phyloP scores from a whole-genome alignment of 2,888 invertebrate genomes.

The Chaitophorus viminalis region DNA sequence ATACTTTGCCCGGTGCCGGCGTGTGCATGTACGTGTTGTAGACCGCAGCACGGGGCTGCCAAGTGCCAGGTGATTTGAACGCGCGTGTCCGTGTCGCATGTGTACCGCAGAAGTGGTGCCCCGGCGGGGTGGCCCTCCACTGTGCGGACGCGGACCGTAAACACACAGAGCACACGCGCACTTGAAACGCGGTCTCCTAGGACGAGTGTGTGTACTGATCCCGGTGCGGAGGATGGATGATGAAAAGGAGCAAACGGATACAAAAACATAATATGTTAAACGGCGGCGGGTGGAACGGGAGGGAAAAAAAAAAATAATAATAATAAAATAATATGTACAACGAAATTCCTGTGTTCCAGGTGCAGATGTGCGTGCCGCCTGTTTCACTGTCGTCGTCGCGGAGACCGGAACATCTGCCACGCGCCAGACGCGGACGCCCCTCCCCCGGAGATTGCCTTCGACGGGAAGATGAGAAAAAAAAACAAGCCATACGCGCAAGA shows the following conservation, averaged over 20 bases:
- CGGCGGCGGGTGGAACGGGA: too few species aligned
- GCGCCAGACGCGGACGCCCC: slow-evolving; percentile 48
- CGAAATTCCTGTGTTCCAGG: slow-evolving; percentile 55
- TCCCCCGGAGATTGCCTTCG: neutral
- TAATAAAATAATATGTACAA: too few species aligned
- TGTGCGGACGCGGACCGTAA: neutral
- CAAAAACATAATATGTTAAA: neutral
- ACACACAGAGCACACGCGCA: neutral
- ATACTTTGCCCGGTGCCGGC: too few species aligned
- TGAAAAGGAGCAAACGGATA: neutral
- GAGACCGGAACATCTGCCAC: slow-evolving; percentile 61
- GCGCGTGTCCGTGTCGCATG: neutral
- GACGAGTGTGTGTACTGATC: neutral
- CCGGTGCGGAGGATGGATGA: neutral
- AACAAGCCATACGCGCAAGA: slow-evolving; percentile 10
- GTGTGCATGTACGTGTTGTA: too few species aligned
- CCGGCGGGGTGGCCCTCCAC: too few species aligned
- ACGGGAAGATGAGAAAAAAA: neutral
- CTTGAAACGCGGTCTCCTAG: neutral
- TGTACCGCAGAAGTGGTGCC: neutral
- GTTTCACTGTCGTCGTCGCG: too few species aligned
- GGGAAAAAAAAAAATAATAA: neutral
- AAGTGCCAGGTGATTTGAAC: neutral
- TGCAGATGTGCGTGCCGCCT: too few species aligned
- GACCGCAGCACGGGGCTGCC: too few species aligned